Conservation (phyloP, 2,888 invertebrate genomes). For the Parnassius orleans region DNA sequence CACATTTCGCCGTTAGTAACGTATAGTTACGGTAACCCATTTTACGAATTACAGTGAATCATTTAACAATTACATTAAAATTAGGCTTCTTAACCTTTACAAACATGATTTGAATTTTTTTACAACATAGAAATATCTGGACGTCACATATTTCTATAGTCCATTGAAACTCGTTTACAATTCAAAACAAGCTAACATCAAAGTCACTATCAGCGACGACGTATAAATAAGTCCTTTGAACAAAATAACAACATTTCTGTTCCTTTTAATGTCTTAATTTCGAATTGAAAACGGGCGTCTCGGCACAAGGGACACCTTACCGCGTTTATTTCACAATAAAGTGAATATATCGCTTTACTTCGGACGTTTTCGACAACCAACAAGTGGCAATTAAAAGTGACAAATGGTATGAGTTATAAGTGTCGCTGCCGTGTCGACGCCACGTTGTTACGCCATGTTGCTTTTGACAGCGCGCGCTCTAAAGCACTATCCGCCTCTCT, state of each 20-base stretch:
- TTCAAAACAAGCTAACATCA: conserved; percentile 47
- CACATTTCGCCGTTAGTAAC: too few relatives aligned
- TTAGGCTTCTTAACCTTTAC: conserved; percentile 8
- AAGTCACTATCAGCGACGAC: conserved; percentile 47
- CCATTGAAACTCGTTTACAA: conserved; percentile 39
- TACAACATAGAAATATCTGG: conserved; percentile 34
- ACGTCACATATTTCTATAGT: conserved; percentile 47
- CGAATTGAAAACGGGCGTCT: conserved; percentile 31
- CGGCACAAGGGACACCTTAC: conserved; percentile 33
- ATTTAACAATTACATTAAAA: too few relatives aligned
- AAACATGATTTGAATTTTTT: conserved; percentile 8
- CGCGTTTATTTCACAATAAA: conserved; percentile 72
- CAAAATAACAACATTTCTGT: conserved; percentile 43
- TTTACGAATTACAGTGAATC: too few relatives aligned
- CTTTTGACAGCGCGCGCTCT: conserved; percentile 49
- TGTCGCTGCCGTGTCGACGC: conserved; percentile 45
- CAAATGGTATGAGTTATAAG: conserved; percentile 72
- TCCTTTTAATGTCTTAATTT: conserved; percentile 65
- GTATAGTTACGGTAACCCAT: too few relatives aligned
- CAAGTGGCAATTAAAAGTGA: conserved; percentile 80
- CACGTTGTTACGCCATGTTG: conserved; percentile 50
- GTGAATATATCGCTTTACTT: conserved; percentile 68
- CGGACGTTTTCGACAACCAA: conserved; percentile 67
- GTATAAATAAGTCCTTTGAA: conserved; percentile 57
- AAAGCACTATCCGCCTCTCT: conserved; percentile 44